phyloP scores from a whole-genome alignment of 2,797 vertebrate genomes.

The Nyctalus aviator region DNA sequence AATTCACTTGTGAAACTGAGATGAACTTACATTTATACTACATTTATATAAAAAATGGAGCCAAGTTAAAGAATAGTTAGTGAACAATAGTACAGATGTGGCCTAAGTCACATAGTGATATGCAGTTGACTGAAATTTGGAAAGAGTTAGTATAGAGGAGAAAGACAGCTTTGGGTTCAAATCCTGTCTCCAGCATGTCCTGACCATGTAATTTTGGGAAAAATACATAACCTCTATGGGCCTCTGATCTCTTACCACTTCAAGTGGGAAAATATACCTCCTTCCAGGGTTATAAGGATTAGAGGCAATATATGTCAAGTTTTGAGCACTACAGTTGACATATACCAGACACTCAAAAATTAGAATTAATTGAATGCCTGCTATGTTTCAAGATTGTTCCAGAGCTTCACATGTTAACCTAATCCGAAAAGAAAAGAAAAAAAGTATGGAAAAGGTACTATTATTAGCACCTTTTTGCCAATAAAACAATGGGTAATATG shows the following conservation, averaged over 20 bases:
- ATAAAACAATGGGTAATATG: not conserved
- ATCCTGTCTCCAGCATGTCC: not conserved
- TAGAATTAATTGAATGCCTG: not conserved
- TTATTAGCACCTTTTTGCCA: not conserved
- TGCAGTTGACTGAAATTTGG: not conserved
- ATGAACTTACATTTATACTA: not conserved
- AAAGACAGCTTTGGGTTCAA: not conserved
- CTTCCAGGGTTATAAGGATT: not conserved
- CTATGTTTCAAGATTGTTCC: not conserved
- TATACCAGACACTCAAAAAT: not conserved
- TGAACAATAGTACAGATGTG: not conserved
- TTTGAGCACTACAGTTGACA: not conserved
- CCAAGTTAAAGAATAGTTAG: not conserved
- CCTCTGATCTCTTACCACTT: not conserved
- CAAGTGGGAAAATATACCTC: not conserved
- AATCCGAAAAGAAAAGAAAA: not conserved
- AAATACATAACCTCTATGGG: not conserved
- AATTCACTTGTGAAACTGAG: constrained; percentile 9
- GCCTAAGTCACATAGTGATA: not conserved
- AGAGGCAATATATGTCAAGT: not conserved
- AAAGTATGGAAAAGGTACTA: not conserved
- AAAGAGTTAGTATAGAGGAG: not conserved
- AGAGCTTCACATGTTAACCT: not conserved
- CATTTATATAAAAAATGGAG: not conserved
- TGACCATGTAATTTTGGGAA: not conserved